Conservation (phyloP, 2,888 invertebrate genomes). For the Holacanthella duospinosa region DNA sequence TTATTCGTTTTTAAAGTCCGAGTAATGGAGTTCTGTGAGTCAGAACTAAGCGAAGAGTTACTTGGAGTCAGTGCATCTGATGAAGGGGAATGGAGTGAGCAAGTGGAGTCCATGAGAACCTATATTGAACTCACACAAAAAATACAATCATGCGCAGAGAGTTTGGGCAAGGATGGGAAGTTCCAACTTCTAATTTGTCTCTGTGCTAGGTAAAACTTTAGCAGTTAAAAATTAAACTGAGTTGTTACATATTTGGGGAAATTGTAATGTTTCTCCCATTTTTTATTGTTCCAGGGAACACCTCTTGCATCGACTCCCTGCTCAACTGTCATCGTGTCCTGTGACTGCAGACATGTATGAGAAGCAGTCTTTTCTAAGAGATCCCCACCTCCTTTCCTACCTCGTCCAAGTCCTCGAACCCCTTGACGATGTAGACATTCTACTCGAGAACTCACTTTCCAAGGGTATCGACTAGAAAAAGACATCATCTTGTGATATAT, state of each 20-base stretch:
- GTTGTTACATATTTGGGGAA: neutral
- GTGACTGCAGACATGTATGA: slow-evolving; percentile 90
- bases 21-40: slow-evolving; percentile 70
- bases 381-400: slow-evolving; percentile 72
- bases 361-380: slow-evolving; percentile 86
- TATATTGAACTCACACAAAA: slow-evolving; percentile 82
- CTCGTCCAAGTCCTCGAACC: slow-evolving; percentile 82
- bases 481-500: no score
- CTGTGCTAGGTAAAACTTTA: slow-evolving; percentile 35
- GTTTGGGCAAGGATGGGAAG: slow-evolving; percentile 95
- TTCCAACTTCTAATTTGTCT: slow-evolving; percentile 94
- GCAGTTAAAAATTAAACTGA: neutral
- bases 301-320: slow-evolving; percentile 77
- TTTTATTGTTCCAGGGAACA: slow-evolving; percentile 57
- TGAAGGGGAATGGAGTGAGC: slow-evolving; percentile 39
- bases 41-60: slow-evolving; percentile 51
- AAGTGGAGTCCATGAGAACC: slow-evolving; percentile 68
- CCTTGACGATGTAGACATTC: slow-evolving; percentile 76
- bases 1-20: slow-evolving; percentile 47
- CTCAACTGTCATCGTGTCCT: slow-evolving; percentile 80
- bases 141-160: slow-evolving; percentile 68
- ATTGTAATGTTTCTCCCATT: neutral
- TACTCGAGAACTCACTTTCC: slow-evolving; percentile 74
- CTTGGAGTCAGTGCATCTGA: slow-evolving; percentile 24
- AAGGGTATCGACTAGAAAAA: slow-evolving; percentile 46